These are phyloP conservation scores for Miltochrista miniata DNA, from an alignment of 2,888 invertebrate species.

Conservation along the genomic window DNA sequence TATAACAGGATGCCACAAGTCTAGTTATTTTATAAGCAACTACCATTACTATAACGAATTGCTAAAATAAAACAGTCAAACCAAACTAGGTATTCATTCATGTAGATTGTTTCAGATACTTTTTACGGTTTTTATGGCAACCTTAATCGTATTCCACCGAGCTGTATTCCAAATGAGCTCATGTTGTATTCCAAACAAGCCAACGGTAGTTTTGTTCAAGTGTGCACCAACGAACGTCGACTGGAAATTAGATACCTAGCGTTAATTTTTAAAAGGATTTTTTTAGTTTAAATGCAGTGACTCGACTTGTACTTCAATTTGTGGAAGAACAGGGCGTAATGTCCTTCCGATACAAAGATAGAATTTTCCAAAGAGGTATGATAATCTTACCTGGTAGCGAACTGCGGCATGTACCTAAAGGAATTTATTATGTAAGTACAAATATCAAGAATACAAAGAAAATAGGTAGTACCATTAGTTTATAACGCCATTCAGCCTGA, in stretches of 20 bases:
- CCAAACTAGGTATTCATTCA: no score
- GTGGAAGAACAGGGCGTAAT: not conserved
- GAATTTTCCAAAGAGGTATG: not conserved
- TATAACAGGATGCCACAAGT: no score
- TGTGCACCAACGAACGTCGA: constrained; percentile 42
- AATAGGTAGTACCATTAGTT: no score
- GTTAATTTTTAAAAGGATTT: constrained; percentile 24
- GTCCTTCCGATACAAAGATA: not conserved
- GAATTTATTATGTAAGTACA: no score
- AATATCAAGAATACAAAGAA: no score
- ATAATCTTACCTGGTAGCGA: no score
- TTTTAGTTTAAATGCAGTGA: constrained; percentile 3
- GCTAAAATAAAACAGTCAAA: no score
- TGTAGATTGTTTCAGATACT: not conserved
- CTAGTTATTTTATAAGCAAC: no score
- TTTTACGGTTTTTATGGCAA: constrained; percentile 15
- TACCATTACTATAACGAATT: no score
- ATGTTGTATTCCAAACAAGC: constrained; percentile 50
- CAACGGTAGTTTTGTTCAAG: constrained; percentile 47
- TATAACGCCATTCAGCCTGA: no score
- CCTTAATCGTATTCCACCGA: constrained; percentile 36
- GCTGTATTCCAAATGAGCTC: constrained; percentile 55
- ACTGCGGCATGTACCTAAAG: no score
- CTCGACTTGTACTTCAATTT: not conserved
- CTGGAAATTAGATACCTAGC: constrained; percentile 19